Conservation (phyloP, 2,888 invertebrate species). For the Plagodis pulveraria region DNA sequence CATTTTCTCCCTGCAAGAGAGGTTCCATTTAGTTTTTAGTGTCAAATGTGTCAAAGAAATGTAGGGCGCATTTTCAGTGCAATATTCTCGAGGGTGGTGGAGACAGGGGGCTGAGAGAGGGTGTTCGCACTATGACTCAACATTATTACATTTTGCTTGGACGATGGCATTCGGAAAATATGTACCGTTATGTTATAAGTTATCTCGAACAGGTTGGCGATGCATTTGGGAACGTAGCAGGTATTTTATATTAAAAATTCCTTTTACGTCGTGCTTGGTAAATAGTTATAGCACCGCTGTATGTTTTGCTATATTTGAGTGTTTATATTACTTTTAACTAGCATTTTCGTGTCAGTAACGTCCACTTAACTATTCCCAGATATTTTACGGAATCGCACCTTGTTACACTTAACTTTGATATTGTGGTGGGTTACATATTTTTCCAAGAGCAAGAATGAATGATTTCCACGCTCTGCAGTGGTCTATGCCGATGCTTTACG, state of each 20-base stretch:
- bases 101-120: constrained; percentile 6
- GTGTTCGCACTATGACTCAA: constrained; percentile 32
- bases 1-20: constrained; percentile 25
- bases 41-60: constrained; percentile 44
- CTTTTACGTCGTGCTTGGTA: constrained; percentile 15
- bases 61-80: constrained; percentile 43
- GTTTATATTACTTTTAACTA: neutral
- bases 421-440: too few relatives aligned
- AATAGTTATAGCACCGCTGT: constrained; percentile 11
- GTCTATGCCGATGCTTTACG: too few relatives aligned
- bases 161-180: constrained; percentile 37
- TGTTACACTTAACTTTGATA: too few relatives aligned
- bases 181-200: constrained; percentile 25
- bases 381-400: too few relatives aligned
- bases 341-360: too few relatives aligned
- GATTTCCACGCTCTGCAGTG: too few relatives aligned
- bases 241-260: constrained; percentile 35
- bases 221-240: constrained; percentile 25
- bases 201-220: constrained; percentile 19
- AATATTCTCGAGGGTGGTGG: constrained; percentile 32
- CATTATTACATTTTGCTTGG: constrained; percentile 42
- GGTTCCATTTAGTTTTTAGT: constrained; percentile 38
- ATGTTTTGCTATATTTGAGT: neutral
- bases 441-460: too few relatives aligned
- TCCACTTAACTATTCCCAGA: too few relatives aligned